Base-by-base conservation (phyloP, 2,888 invertebrate species). In the Oconnorella tubifera region DNA sequence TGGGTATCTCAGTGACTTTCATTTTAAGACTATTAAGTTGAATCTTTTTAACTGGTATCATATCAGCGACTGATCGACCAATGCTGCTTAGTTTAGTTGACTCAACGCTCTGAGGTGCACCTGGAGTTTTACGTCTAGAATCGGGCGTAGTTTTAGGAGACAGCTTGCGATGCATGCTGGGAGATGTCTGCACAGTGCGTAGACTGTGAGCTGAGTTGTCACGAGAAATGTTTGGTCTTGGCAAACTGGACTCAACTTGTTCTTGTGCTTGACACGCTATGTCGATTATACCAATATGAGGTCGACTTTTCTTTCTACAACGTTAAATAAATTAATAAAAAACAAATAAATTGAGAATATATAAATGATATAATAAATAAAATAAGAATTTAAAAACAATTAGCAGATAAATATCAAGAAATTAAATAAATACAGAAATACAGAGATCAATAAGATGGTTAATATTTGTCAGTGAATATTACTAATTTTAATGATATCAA, bases 21-120 rank as follows among this genome's bases (percentile, higher is more conserved):
- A 59, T 48, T 33, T 49, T 29, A 10, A 67, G 33, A 28, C 62
- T 59, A 29, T 50, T 63, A 3, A 72, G 62, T 25, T 66, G 68
- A 0, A 74, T 69, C 58, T 65, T 70, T 40, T 64, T 66, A 48
- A 90, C 83, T 75, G 88, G 88, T 78, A 90, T 90, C 49, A 92
- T 81, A 80, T 90, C 91, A 65, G 90, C 90, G 81, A 93, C 90
- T 77, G 68, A 63, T 14, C 63, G 49, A 10, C 68, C 65, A 29
- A 68, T 28, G 19, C 61, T 63, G 6, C 53, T 25, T 19, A 6
- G 10, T 6, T 23, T 23, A 6, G 53, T 25, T 6, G 10, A 25
- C 53, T 10, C 25, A 27, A 25, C 25, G 25, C 4, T 19, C 6
- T 40, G 40, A 6, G 6, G 40, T 10, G 53, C 10, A 51, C 10